phyloP scores from a whole-genome alignment of 1,140 invertebrate species.

The Sitobion miscanthi region DNA sequence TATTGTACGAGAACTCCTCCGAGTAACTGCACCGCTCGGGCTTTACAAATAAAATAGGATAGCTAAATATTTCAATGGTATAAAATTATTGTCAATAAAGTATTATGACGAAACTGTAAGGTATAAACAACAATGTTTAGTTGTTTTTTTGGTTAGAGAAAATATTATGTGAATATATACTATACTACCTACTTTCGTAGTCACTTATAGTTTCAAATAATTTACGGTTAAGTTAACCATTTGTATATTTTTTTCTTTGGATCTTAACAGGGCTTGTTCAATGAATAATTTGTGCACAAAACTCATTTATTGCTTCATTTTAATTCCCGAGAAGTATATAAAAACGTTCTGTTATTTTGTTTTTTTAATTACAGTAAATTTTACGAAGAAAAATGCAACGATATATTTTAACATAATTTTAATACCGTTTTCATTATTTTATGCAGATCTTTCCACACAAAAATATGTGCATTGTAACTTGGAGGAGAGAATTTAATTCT shows the following conservation, averaged over 20 bases:
- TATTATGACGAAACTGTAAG: not conserved
- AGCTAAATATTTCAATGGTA: not conserved
- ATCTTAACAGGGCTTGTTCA: not conserved
- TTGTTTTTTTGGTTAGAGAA: not conserved
- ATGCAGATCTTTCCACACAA: not conserved
- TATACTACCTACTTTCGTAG: not conserved
- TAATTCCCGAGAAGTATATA: not conserved
- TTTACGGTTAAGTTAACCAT: not conserved
- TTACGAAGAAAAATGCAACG: not conserved
- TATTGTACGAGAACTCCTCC: not conserved
- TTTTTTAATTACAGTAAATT: not conserved
- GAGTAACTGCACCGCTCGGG: too few species aligned
- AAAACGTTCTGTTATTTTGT: not conserved
- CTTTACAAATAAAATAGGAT: not conserved
- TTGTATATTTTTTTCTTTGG: not conserved
- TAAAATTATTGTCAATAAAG: not conserved
- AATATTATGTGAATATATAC: not conserved
- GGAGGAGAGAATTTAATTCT: not conserved
- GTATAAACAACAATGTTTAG: not conserved
- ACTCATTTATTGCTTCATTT: constrained; percentile 7
- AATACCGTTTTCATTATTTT: not conserved
- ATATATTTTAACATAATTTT: constrained; percentile 9
- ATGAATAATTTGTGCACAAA: not conserved
- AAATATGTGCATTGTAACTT: not conserved
- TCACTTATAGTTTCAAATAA: not conserved